These are phyloP conservation scores for Ceraclea dissimilis DNA, from an alignment of 2,888 invertebrate genomes.

Conservation along the genomic window DNA sequence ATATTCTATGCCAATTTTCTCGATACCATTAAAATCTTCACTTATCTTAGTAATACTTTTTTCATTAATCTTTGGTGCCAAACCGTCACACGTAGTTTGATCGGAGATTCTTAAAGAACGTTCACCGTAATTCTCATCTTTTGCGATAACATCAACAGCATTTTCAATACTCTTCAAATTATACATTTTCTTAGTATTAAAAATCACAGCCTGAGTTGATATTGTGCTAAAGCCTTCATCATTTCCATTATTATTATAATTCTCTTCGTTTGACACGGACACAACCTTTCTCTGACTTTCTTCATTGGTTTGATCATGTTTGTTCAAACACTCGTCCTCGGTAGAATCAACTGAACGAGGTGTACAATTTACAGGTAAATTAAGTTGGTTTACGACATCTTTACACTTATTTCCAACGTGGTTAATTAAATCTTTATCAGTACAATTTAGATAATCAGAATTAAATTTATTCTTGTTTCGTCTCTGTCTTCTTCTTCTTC, in stretches of 20 bases:
- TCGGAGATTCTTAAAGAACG: too few species aligned
- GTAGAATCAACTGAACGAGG: too few species aligned
- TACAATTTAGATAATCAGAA: too few species aligned
- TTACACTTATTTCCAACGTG: background rate
- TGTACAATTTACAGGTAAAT: too few species aligned
- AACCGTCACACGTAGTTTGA: too few species aligned
- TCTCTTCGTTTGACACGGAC: too few species aligned
- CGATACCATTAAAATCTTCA: background rate
- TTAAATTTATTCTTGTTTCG: constrained; percentile 2
- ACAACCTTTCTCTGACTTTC: too few species aligned
- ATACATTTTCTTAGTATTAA: background rate
- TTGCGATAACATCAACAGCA: background rate
- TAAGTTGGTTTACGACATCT: background rate
- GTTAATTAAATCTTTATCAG: background rate
- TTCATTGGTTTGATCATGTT: too few species aligned
- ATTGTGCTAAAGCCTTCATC: too few species aligned
- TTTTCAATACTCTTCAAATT: background rate
- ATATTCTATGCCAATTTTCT: background rate
- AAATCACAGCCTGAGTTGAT: too few species aligned
- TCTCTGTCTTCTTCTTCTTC: constrained; percentile 2
- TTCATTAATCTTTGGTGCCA: background rate
- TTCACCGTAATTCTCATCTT: background rate
- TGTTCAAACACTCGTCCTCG: too few species aligned
- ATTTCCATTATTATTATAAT: too few species aligned
- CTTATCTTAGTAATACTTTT: background rate